Base-by-base conservation (phyloP, 2,113 vertebrate genomes). In the Nannobrachium achirus region DNA sequence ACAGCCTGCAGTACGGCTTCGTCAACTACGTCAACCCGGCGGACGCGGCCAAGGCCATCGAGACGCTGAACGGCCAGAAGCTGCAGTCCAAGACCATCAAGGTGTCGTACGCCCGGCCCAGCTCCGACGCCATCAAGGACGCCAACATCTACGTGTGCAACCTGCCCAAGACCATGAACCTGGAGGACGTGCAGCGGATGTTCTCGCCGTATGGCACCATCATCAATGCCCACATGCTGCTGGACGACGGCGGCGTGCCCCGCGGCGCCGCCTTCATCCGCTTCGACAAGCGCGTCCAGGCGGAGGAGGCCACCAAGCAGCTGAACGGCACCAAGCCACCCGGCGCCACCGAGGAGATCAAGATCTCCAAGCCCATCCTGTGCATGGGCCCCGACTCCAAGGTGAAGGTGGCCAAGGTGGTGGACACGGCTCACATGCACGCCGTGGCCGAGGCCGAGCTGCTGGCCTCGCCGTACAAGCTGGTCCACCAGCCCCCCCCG, bases 1-100 rank as follows among this genome's bases (percentile, higher is more conserved):
- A 96, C 93, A 96, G 95, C 93, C 96, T 90, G 96, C 25, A 33
- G 25, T 33, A 33, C 25, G 25, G 25, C 25, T 33, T 33, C 25
- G 25, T 33, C 3, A 33, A 96, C 92, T 96, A 95, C 0, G 93
- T 96, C 80, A 95, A 93, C 67, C 93, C 95, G 63, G 95, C 94
- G 91, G 95, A 96, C 65, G 95, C 95, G 10, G 95, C 96, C 88
- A 95, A 94, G 93, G 95, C 95, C 66, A 95, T 96, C 89, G 95
- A 93, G 89, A 96, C 95, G 5, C 91, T 96, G 89, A 96, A 96
- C 42, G 95, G 95, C 82, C 86, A 96, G 89, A 92, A 95, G 74
- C 95, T 96, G 67, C 95, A 96, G 87, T 96, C 95, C 77, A 96
- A 96, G 91, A 96, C 95, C 51, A 96, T 96, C 83, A 96, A 96